Conservation (phyloP, 2,113 vertebrate species). For the Plestiodon gilberti region DNA sequence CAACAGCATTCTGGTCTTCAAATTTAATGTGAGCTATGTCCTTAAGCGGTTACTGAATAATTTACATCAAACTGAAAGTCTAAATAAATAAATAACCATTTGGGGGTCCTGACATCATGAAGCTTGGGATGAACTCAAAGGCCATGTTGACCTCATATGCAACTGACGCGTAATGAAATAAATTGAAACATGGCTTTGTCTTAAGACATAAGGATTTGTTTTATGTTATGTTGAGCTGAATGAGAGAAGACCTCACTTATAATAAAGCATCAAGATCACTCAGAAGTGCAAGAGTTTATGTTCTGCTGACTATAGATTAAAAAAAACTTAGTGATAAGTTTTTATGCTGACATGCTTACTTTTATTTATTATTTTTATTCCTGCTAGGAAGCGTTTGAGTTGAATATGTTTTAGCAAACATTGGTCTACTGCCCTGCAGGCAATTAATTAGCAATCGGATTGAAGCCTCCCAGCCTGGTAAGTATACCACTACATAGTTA, state of each 20-base stretch:
- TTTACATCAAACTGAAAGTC: background rate
- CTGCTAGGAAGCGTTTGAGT: constrained; percentile 9
- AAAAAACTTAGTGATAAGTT: constrained; percentile 13
- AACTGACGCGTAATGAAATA: background rate
- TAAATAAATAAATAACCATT: background rate
- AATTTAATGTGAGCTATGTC: background rate
- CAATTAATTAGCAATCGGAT: constrained; percentile 52
- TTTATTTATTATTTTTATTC: constrained; percentile 37
- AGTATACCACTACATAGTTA: constrained; percentile 28
- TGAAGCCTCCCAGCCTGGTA: constrained; percentile 12
- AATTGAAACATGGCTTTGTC: background rate
- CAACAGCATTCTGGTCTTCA: background rate
- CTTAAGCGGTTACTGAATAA: background rate
- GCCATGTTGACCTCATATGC: background rate
- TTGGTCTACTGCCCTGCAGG: constrained; percentile 22
- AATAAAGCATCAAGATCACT: constrained; percentile 29
- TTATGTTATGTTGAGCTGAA: background rate
- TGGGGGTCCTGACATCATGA: background rate
- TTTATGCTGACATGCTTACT: constrained; percentile 46
- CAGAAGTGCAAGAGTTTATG: constrained; percentile 33
- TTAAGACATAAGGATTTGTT: background rate
- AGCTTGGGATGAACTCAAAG: background rate
- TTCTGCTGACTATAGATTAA: constrained; percentile 43
- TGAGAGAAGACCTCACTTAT: constrained; percentile 18
- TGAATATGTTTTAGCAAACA: constrained; percentile 47